Evolutionary conservation across 2,113 vertebrate genomes (phyloP), one percentile per base, ranked within the genome.

Genomic region (Galemys pyrenaicus): DNA sequence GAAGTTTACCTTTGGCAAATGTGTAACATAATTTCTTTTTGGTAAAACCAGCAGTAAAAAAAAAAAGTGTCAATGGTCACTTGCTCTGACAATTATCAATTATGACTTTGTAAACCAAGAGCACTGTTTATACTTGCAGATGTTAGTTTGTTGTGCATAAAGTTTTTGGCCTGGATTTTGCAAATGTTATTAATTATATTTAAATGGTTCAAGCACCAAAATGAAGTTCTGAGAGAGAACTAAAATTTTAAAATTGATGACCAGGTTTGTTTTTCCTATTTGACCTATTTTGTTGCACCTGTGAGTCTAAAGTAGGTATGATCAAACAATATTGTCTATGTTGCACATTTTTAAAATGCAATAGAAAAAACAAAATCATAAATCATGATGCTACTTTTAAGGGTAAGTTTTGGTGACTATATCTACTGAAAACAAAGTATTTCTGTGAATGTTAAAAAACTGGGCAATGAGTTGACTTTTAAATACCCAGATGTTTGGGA

Each of bases 121-220:
- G 96, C 51, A 87, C 94, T 97, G 79, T 97, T 98, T 97, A 98
- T 98, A 98, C 95, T 98, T 98, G 96, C 95, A 97, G 93, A 97
- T 98, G 96, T 97, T 97, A 95, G 96, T 71, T 96, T 92, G 96
- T 78, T 97, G 95, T 97, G 90, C 96, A 97, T 98, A 89, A 13
- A 10, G 97, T 96, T 97, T 96, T 96, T 94, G 90, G 95, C 83
- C 86, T 98, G 92, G 95, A 98, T 98, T 98, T 98, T 97, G 96
- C 96, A 98, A 98, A 97, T 98, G 96, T 98, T 97, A 97, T 97
- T 97, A 97, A 97, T 96, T 98, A 97, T 97, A 98, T 98, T 98
- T 97, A 98, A 98, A 98, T 97, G 97, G 94, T 98, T 98, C 96
- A 98, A 98, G 97, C 96, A 98, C 96, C 19, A 75, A 98, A 95